Base-by-base conservation (phyloP, 2,113 vertebrate species). In the Mola mola region DNA sequence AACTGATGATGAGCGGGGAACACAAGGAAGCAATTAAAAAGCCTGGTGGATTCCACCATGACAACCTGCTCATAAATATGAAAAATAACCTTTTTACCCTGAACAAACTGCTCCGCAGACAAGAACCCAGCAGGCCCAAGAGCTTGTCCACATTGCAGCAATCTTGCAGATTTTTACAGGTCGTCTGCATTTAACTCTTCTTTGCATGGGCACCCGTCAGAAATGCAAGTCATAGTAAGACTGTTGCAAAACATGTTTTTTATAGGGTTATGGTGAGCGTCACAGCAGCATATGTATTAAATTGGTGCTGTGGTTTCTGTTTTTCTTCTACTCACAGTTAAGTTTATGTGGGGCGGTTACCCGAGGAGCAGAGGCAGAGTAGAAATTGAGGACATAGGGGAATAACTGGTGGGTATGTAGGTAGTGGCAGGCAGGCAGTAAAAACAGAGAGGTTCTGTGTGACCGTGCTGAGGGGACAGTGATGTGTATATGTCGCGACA, bases 401-500 rank as follows among this genome's bases (percentile, higher is more conserved):
- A 58, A 31, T 79, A 78, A 79, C 66, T 66, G 63, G 40, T 78
- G 17, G 42, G 34, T 66, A 59, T 55, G 53, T 71, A 31, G 66
- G 50, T n/a, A 66, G 53, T 73, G 71, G 74, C 26, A 63, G 69
- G 48, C 80, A 78, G 47, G 43, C 65, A 55, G 53, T 71, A 59
- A 69, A 65, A 58, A 49, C 61, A 66, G 41, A 36, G 13, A 28
- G 17, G 33, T 28, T 51, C 0, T 62, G 17, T 53, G 26, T 26
- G 24, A 49, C 6, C 72, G 60, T 73, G 50, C 37, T 19, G 42
- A 72, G 55, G 47, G 62, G 60, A 74, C 73, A 67, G 43, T 88
- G 89, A 92, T 81, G 65, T 17, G 55, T 68, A 91, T 67, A 63
- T 56, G 75, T 87, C 69, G 83, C 83, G 91, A 90, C 89, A 87